Base-by-base conservation (phyloP, 2,113 vertebrate species). In the Chionis minor region DNA sequence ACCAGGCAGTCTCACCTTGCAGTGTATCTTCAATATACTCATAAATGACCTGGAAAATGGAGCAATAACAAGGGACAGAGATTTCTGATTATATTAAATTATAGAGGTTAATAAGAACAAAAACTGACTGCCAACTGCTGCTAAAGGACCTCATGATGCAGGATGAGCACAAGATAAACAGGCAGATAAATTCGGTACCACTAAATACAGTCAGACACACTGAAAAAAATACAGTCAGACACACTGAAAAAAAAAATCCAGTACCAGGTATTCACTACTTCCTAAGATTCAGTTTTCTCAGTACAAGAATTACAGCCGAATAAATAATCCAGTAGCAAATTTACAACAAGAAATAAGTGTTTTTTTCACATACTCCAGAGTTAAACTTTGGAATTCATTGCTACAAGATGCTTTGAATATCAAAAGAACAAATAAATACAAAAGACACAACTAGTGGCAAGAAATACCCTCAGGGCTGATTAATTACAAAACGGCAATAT, bases 31-130 rank as follows among this genome's bases (percentile, higher is more conserved):
- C 61, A 79, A 47, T 35, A 56, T 10, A 75, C 17, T 79, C 28
- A 85, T 23, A 81, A 91, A 79, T 35, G 3, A 79, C 63, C 32
- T 51, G 32, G 52, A 90, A 94, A 95, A 90, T 35, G 17, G 8
- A 86, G 3, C 33, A 78, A 81, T 62, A 73, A 81, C 80, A 83
- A 71, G 8, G 14, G n/a, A 70, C 42, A 78, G 33, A 75, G 14
- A 65, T 77, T 73, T 91, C 54, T 35, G 45, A 91, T 51, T 0
- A 54, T 63, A 84, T 32, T 86, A 35, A 80, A 54, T 71, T 90
- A 72, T 10, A 65, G n/a, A 88, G 5, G 14, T 62, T 91, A 93
- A 89, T 51, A 94, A 89, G 77, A 86, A 6, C 35, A 55, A 83
- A 96, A 93, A 6, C 8, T 40, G 63, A 65, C 47, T 59, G 28